Evolutionary conservation across 2,888 invertebrate species (phyloP).

Genomic region (Nephrocerus scutellatus): DNA sequence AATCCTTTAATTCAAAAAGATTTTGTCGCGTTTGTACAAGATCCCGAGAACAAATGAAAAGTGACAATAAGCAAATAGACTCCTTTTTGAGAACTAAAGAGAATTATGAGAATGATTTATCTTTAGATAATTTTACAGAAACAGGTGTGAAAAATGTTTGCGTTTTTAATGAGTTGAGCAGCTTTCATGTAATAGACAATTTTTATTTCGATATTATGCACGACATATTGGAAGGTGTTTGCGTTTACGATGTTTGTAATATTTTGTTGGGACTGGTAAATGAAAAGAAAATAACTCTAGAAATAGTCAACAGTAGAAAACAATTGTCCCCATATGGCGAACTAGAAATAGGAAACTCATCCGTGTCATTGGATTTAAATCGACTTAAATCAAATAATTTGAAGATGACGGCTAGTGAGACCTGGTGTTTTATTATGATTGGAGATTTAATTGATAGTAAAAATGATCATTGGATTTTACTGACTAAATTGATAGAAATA

Average conservation of each 20-base stretch:
- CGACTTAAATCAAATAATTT: constrained; percentile 12
- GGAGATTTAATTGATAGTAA: constrained; percentile 9
- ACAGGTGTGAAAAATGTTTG: constrained; percentile 17
- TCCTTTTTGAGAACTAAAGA: constrained; percentile 13
- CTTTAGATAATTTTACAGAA: constrained; percentile 12
- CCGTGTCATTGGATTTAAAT: constrained; percentile 1
- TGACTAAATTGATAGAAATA: constrained; percentile 11
- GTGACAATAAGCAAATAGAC: no score
- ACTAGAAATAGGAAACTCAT: constrained; percentile 14
- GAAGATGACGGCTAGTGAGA: constrained; percentile 18
- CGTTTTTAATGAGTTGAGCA: constrained; percentile 12
- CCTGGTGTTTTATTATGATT: constrained; percentile 11
- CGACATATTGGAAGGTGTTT: constrained; percentile 23
- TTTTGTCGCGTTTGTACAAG: no score
- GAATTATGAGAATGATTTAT: constrained; percentile 17
- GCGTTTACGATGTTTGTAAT: constrained; percentile 19
- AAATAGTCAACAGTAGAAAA: constrained; percentile 19
- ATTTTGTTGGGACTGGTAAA: constrained; percentile 14
- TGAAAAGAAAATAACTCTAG: constrained; percentile 15
- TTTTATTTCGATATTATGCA: constrained; percentile 23
- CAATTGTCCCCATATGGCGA: constrained; percentile 16
- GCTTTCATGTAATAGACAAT: constrained; percentile 21
- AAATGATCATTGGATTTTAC: constrained; percentile 11
- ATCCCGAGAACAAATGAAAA: no score
- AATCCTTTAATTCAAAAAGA: no score